A percentile compares a stretch with the other conserved stretches of the same genome.
phyloP scores from a whole-genome alignment of 2,888 invertebrate genomes.

The Cataglyphis albicans region DNA sequence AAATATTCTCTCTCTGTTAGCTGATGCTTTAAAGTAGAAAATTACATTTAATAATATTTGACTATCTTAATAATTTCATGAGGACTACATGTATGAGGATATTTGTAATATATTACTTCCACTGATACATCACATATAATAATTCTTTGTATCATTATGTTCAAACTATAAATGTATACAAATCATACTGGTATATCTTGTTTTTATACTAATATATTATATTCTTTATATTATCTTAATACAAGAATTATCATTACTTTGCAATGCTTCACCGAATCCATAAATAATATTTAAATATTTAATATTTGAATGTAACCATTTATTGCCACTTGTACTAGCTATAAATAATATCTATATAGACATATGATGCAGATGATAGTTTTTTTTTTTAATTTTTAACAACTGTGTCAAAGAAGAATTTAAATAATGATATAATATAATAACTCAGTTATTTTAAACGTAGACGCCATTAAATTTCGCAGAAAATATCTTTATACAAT shows the following conservation, averaged over 20 bases:
- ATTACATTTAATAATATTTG: background rate
- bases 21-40: background rate
- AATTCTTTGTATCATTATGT: conserved; percentile 40
- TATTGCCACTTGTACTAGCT: background rate
- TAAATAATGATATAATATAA: background rate
- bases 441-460: conserved; percentile 54
- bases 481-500: background rate
- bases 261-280: background rate
- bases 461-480: background rate
- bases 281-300: background rate
- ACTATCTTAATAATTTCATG: background rate
- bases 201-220: conserved; percentile 52
- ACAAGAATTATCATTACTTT: background rate
- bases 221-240: conserved; percentile 59
- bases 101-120: conserved; percentile 50
- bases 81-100: background rate
- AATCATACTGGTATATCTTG: conserved; percentile 58
- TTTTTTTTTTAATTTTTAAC: background rate
- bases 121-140: conserved; percentile 38
- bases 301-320: background rate
- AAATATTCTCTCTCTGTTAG: background rate
- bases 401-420: background rate
- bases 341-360: background rate
- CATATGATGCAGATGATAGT: background rate
- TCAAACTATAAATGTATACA: conserved; percentile 37